These are phyloP conservation scores for Alauda arvensis DNA, from an alignment of 2,797 vertebrate species.

Conservation along the genomic window DNA sequence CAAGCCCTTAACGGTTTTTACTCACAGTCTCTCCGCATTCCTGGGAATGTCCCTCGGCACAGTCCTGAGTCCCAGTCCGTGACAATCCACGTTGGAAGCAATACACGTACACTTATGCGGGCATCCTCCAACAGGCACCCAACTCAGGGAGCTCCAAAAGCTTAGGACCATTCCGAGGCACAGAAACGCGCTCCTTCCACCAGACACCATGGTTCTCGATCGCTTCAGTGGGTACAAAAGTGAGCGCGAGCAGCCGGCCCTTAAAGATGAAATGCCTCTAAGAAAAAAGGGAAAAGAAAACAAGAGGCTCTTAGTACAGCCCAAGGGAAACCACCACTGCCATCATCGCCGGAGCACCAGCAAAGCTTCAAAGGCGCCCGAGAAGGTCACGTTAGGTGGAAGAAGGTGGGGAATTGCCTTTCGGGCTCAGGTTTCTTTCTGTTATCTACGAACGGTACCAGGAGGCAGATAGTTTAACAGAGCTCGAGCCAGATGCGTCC, in stretches of 20 bases:
- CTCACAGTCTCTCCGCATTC: constrained; percentile 94
- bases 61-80: constrained; percentile 86
- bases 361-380: constrained; percentile 22
- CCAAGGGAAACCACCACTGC: constrained; percentile 41
- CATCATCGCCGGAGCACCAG: constrained; percentile 32
- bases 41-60: constrained; percentile 92
- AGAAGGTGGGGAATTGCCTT: constrained; percentile 46
- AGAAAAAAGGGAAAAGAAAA: constrained; percentile 13
- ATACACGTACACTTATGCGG: constrained; percentile 96
- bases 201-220: constrained; percentile 57
- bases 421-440: constrained; percentile 20
- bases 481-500: constrained; percentile 42
- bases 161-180: constrained; percentile 60
- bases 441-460: constrained; percentile 14
- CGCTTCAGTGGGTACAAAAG: background rate
- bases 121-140: constrained; percentile 79
- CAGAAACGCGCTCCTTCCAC: constrained; percentile 43
- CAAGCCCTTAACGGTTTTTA: constrained; percentile 41
- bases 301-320: constrained; percentile 52
- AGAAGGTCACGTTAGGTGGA: constrained; percentile 29
- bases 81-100: constrained; percentile 95
- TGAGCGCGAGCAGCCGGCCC: constrained; percentile 1
- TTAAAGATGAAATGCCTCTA: constrained; percentile 41
- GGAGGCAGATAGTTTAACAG: constrained; percentile 40
- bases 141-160: constrained; percentile 62